Base-by-base conservation (phyloP, 2,888 invertebrate species). In the Sisyra terminalis region DNA sequence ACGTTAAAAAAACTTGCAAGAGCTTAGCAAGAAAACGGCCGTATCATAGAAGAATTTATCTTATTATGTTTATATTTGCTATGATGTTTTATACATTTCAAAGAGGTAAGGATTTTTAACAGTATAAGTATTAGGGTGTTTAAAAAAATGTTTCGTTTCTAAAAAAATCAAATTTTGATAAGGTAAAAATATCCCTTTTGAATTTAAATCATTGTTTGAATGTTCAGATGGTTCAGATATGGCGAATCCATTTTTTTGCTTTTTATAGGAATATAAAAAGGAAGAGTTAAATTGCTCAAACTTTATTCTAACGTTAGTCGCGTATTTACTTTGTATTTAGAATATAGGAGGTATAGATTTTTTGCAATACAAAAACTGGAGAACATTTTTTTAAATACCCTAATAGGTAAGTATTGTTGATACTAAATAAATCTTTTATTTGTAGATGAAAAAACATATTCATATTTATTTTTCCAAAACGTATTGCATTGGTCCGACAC, bases 51-150 rank as follows among this genome's bases (percentile, higher is more conserved):
- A 68, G 82, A 47, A 53, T 70, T 29, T 79, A 75, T 49, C 58
- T 87, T 3, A 70, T 77, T 60, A 63, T 84, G 30, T 58, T 86
- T n/a, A 67, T 87, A 9, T 52, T 78, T 8, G 71, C 78, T 13
- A 84, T 86, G 83, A 75, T 73, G 1, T 65, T 84, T 40, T 87
- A 86, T 52, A 82, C 84, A 39, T 86, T 85, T 55, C 85, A 86
- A 58, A 70, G 86, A 55, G 71, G 71, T 71, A 49, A 48, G 14
- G n/a, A 39, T 40, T 15, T 30, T 2, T 8, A 34, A 15, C 45
- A 35, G 24, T 35, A 11, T 32, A 43, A 10, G 8, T 29, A 14
- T 11, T 29, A 15, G 43, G 38, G 34, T 42, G 11, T 5, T 41
- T n/a, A 8, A 9, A 1, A 44, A 36, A 44, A 13, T 45, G 3